Evolutionary conservation across 1,140 invertebrate genomes (phyloP), one percentile per base, ranked within the genome.

Genomic region (Temnothorax longispinosus): DNA sequence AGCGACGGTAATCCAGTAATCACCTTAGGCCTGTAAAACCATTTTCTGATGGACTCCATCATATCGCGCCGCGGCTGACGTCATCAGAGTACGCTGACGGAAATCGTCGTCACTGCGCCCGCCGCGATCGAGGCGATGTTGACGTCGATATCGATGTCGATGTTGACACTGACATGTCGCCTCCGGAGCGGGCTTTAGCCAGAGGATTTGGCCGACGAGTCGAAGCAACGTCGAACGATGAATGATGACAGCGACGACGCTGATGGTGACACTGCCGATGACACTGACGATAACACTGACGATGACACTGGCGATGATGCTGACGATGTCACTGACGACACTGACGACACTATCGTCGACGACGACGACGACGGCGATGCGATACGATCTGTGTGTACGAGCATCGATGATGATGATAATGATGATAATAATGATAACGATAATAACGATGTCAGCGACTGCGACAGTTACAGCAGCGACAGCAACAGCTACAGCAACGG

Each of bases 21-120:
- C 96, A 98, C 98, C 97, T 98, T 98, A 91, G 98, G 98, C 96
- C 97, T 98, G 96, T 98, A 98, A 94, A 98, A 97, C 98, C 98
- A 98, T 96, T 98, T 98, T 96, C 98, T 96, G 92, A 98, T 96
- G 90, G 98, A 98, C 96, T 98, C 97, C 98, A 98, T 98, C 86
- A 88, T 77, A 91, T 87, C 88, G 87, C 82, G 75, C 87, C 58
- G 69, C 86, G 87, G 87, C 80, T 58, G 89, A 88, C 87, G 89
- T 81, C 85, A 87, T 85, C 74, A 81, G 86, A 86, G 78, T 69
- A 86, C 67, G 65, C 80, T 88, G 76, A 85, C 85, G 54, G 35
- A 52, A 75, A 78, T 88, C 80, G 87, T 88, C 80, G 87, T 91
- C 88, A 91, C 85, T 91, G 69, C 44, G 77, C 87, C 60, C 76